Evolutionary conservation across 2,888 invertebrate species (phyloP).

Genomic region (Chironomus riparius): DNA sequence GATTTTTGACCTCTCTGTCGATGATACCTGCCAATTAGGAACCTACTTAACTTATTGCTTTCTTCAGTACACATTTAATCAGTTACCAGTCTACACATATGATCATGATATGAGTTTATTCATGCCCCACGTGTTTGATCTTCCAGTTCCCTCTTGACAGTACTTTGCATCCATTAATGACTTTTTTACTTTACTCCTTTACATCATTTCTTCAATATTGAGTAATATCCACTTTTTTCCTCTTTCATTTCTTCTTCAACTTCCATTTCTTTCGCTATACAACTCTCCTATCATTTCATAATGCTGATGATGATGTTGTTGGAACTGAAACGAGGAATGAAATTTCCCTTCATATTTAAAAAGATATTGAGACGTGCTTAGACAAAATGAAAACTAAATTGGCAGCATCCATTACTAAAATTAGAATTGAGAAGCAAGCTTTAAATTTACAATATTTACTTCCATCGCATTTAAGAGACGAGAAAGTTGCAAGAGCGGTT

Average conservation of each 20-base stretch:
- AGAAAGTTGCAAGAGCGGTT: conserved; percentile 52
- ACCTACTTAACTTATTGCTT: too few relatives aligned
- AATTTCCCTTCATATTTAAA: not conserved
- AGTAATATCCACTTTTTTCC: not conserved
- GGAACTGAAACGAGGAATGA: not conserved
- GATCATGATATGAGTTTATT: too few relatives aligned
- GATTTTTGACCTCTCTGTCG: too few relatives aligned
- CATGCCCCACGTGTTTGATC: too few relatives aligned
- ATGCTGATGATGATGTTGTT: not conserved
- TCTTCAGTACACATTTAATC: too few relatives aligned
- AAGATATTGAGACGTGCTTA: conserved; percentile 52
- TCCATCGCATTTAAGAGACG: conserved; percentile 62
- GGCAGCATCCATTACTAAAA: conserved; percentile 66
- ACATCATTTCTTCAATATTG: not conserved
- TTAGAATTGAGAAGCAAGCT: conserved; percentile 66
- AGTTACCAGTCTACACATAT: too few relatives aligned
- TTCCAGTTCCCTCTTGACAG: too few relatives aligned
- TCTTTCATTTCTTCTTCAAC: not conserved
- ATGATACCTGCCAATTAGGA: too few relatives aligned
- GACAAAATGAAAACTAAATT: conserved; percentile 58
- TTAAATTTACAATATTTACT: conserved; percentile 57
- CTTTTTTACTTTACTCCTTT: not conserved
- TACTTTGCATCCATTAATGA: too few relatives aligned
- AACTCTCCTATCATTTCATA: not conserved
- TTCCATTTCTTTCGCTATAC: not conserved